Conservation (phyloP, 2,888 invertebrate species). For the Lepidochitona cinerea region DNA sequence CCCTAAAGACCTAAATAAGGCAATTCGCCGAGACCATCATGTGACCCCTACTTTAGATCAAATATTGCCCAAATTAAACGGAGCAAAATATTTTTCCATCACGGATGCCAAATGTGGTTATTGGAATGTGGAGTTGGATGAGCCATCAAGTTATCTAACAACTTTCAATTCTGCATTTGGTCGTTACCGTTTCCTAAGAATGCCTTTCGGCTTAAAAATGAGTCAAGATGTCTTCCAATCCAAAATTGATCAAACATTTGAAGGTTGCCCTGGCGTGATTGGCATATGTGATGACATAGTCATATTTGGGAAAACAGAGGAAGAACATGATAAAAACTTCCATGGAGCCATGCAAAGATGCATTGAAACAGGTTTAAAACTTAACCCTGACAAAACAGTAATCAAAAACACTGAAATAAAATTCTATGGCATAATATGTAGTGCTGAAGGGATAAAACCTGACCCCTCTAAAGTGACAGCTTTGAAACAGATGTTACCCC, state of each 20-base stretch:
- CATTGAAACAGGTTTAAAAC: neutral
- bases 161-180: constrained; percentile 19
- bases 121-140: constrained; percentile 21
- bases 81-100: constrained; percentile 19
- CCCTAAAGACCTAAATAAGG: neutral
- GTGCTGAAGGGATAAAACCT: constrained; percentile 22
- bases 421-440: constrained; percentile 25
- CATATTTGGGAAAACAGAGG: neutral
- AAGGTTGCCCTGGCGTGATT: constrained; percentile 11
- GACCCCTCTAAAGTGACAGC: constrained; percentile 23
- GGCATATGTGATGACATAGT: constrained; percentile 10
- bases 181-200: neutral
- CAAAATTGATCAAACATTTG: constrained; percentile 13
- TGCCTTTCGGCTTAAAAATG: constrained; percentile 4
- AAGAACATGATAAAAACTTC: constrained; percentile 10
- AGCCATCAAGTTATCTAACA: constrained; percentile 6
- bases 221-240: constrained; percentile 10
- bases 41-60: constrained; percentile 22
- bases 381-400: constrained; percentile 12
- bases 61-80: constrained; percentile 16
- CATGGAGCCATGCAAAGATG: constrained; percentile 4
- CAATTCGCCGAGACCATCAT: constrained; percentile 15
- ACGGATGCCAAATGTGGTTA: constrained; percentile 28
- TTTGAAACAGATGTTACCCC: constrained; percentile 19
- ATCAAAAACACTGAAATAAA: constrained; percentile 13